Conservation (phyloP, 1,140 invertebrate genomes). For the Trichogramma pretiosum region DNA sequence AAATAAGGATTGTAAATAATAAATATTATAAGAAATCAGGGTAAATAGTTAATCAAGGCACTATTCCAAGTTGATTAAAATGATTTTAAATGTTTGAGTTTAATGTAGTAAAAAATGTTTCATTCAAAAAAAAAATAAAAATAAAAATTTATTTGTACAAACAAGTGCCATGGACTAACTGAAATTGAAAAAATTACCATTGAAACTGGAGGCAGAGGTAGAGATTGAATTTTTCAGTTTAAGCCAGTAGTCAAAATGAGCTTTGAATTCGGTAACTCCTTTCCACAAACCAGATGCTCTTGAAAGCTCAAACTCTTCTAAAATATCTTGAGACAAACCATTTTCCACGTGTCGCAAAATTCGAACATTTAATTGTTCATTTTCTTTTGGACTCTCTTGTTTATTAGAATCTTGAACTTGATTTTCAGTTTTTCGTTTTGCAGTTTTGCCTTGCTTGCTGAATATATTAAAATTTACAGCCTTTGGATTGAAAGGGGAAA, state of each 20-base stretch:
- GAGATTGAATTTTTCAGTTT: constrained; percentile 1
- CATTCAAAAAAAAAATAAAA: background rate
- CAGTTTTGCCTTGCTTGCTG: background rate
- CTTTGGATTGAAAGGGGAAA: constrained; percentile 9
- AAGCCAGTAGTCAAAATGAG: constrained; percentile 14
- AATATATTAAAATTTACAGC: constrained; percentile 5
- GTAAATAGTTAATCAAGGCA: no score
- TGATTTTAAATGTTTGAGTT: constrained; percentile 3
- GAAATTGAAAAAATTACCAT: background rate
- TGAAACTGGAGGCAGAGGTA: background rate
- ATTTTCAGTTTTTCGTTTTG: background rate
- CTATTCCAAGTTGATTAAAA: constrained; percentile 2
- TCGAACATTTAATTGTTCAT: background rate
- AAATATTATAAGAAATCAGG: no score
- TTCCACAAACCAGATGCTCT: constrained; percentile 1
- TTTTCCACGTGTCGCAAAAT: background rate
- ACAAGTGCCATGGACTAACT: no score
- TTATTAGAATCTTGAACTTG: background rate
- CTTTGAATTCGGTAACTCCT: constrained; percentile 6
- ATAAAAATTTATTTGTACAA: background rate
- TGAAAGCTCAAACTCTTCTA: constrained; percentile 8
- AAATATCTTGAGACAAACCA: constrained; percentile 1
- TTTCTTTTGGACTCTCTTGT: constrained; percentile 1
- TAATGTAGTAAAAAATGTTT: background rate
- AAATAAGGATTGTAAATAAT: no score